These are phyloP conservation scores for Ictalurus punctatus DNA, from an alignment of 2,113 vertebrate genomes.

Conservation along the genomic window DNA sequence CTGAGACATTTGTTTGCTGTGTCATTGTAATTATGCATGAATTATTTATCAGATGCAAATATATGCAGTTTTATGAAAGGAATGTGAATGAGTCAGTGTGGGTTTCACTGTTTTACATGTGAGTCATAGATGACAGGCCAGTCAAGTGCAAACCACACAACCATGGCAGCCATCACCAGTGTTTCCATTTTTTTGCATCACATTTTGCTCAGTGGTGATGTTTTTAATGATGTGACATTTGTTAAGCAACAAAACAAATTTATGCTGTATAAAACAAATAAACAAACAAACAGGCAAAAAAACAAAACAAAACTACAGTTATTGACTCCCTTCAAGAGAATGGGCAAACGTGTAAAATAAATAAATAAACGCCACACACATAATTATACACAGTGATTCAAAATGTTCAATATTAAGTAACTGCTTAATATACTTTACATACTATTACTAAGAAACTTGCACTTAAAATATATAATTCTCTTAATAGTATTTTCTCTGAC, in stretches of 20 bases:
- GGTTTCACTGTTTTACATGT: slow-evolving; percentile 5
- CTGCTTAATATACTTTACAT: background rate
- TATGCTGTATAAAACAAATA: background rate
- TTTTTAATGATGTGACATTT: background rate
- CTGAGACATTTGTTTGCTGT: slow-evolving; percentile 35
- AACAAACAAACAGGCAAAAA: background rate
- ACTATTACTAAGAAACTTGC: background rate
- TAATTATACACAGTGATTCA: too few relatives aligned
- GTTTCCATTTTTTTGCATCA: background rate
- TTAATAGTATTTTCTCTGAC: background rate
- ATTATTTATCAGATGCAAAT: slow-evolving; percentile 43
- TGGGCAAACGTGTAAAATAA: too few relatives aligned
- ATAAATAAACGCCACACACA: too few relatives aligned
- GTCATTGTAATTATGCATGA: slow-evolving; percentile 41
- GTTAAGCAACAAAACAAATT: background rate
- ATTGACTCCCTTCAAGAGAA: background rate
- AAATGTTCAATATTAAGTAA: background rate
- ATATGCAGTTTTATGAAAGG: background rate
- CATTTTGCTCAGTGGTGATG: background rate
- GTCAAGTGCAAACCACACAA: background rate
- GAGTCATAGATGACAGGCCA: background rate
- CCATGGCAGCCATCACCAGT: background rate
- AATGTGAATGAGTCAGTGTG: background rate
- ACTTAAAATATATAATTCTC: background rate
- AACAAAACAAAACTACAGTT: background rate